Conservation (phyloP, 2,113 vertebrate species). For the Anser cygnoides region DNA sequence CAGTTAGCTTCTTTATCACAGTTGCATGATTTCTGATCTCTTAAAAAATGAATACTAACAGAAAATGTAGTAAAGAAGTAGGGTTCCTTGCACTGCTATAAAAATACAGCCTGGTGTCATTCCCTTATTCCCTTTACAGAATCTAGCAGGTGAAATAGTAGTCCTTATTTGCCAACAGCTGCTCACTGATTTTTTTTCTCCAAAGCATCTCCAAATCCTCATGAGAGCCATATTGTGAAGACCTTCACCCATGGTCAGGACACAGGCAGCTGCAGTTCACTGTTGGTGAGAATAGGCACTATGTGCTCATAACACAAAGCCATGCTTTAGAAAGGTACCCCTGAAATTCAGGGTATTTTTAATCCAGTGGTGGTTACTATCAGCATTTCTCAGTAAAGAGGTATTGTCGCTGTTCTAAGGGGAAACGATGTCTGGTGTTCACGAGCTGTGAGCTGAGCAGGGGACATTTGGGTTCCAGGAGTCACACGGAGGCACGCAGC, state of each 20-base stretch:
- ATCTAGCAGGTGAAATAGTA: background rate
- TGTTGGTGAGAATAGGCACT: accelerated
- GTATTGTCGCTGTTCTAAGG: accelerated
- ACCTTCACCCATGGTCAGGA: accelerated
- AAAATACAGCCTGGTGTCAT: accelerated
- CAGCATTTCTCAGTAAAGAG: accelerated
- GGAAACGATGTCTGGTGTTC: accelerated
- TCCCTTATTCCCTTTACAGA: background rate
- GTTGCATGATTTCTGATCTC: background rate
- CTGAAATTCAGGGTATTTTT: background rate
- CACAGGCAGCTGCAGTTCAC: background rate
- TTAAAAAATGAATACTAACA: background rate
- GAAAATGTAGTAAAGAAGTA: background rate
- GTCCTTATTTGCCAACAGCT: background rate
- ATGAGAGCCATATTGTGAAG: background rate
- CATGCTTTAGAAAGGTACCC: background rate
- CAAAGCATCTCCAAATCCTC: accelerated
- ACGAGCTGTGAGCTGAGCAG: background rate
- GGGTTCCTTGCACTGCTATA: background rate
- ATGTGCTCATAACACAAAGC: accelerated
- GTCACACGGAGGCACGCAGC: background rate
- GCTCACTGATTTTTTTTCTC: background rate
- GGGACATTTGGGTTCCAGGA: background rate
- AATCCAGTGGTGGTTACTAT: accelerated
- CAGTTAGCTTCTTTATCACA: background rate